Evolutionary conservation across 2,113 vertebrate species (phyloP).

Genomic region (Gyps fulvus): DNA sequence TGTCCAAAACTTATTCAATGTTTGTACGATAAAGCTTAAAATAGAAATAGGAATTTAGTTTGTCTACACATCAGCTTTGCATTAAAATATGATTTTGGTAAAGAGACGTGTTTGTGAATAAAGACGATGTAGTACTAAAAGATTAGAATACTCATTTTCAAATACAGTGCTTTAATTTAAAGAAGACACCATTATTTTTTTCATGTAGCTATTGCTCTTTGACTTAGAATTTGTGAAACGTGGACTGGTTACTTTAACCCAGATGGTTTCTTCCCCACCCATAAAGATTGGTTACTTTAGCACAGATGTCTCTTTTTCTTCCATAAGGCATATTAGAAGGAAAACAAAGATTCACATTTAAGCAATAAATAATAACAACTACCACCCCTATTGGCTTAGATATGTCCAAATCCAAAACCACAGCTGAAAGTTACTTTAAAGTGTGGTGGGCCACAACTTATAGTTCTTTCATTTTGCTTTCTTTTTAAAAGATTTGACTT

Average conservation of each 20-base stretch:
- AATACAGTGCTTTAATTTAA: conserved; percentile 39
- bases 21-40: neutral
- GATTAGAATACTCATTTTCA: conserved; percentile 14
- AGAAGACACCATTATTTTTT: conserved; percentile 25
- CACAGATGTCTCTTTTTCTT: conserved; percentile 48
- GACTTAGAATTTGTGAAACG: conserved; percentile 20
- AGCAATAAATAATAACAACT: conserved; percentile 57
- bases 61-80: conserved; percentile 38
- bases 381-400: conserved; percentile 35
- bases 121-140: neutral
- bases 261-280: conserved; percentile 22
- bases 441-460: conserved; percentile 14
- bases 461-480: conserved; percentile 43
- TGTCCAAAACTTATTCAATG: neutral
- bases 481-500: conserved; percentile 34
- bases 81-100: conserved; percentile 31
- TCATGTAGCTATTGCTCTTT: neutral
- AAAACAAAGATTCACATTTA: conserved; percentile 58
- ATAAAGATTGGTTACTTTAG: conserved; percentile 24
- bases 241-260: neutral
- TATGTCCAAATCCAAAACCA: conserved; percentile 43
- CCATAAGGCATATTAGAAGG: conserved; percentile 15
- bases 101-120: conserved; percentile 39
- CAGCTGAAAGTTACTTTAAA: conserved; percentile 47
- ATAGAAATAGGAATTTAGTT: conserved; percentile 14